Percentiles rank a stretch among this genome's conserved stretches.
phyloP scores from a whole-genome alignment of 92 coral and sea anemone species.

The Phenganax marumi region DNA sequence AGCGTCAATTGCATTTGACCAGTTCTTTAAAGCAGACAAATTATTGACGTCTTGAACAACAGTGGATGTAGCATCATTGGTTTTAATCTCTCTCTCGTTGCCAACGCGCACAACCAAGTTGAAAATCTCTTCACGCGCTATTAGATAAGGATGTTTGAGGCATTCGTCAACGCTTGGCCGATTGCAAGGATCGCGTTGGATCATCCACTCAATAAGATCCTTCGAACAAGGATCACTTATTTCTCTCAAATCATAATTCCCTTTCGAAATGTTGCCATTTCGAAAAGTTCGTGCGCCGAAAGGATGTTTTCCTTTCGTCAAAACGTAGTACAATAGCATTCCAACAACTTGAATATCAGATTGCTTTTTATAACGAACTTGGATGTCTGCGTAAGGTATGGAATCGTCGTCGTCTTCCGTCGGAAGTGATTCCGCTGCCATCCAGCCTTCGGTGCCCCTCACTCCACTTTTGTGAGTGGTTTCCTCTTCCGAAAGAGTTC shows the following conservation, averaged over 20 bases:
- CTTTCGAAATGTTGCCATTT: background rate
- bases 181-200: too few relatives aligned
- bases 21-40: too few relatives aligned
- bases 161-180: background rate
- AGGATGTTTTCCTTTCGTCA: constrained; percentile 3
- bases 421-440: background rate
- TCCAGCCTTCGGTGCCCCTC: background rate
- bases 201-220: background rate
- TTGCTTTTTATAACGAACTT: background rate
- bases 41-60: too few relatives aligned
- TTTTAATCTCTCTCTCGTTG: background rate
- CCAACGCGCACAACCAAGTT: background rate
- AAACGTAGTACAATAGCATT: background rate
- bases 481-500: background rate
- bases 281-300: background rate
- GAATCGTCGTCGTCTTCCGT: too few relatives aligned
- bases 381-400: background rate
- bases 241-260: background rate
- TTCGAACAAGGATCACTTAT: background rate
- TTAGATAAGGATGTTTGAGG: constrained; percentile 1
- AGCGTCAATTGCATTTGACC: too few relatives aligned
- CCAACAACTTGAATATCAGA: constrained; percentile 15
- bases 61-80: too few relatives aligned
- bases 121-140: background rate
- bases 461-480: background rate